phyloP scores from a whole-genome alignment of 2,888 invertebrate species.

The Gerosis bhagava region DNA sequence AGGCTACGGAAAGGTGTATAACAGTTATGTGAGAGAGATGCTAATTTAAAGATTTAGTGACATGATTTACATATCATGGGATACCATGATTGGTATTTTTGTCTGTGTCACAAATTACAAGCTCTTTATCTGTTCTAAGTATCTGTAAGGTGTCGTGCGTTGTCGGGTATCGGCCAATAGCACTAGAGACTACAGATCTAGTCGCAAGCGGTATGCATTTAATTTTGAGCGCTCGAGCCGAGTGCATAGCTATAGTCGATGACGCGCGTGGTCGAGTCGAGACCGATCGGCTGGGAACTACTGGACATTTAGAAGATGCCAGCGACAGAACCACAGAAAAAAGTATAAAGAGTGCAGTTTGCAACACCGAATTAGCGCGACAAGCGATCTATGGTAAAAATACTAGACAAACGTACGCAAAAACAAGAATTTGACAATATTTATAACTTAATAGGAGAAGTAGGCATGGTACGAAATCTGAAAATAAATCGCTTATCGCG shows the following conservation, averaged over 20 bases:
- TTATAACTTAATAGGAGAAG: no score
- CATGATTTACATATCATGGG: slow-evolving; percentile 65
- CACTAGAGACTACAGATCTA: slow-evolving; percentile 80
- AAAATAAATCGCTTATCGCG: slow-evolving; percentile 55
- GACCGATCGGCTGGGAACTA: slow-evolving; percentile 69
- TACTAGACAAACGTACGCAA: no score
- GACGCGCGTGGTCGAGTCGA: slow-evolving; percentile 72
- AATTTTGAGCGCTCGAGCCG: slow-evolving; percentile 77
- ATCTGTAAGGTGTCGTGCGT: slow-evolving; percentile 78
- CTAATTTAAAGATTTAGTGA: slow-evolving; percentile 69
- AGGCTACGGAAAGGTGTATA: slow-evolving; percentile 82
- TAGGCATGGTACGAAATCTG: no score
- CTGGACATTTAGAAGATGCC: slow-evolving; percentile 73
- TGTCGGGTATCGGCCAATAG: slow-evolving; percentile 79
- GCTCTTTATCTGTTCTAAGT: slow-evolving; percentile 77
- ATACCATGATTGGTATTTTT: slow-evolving; percentile 59
- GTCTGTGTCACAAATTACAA: slow-evolving; percentile 82
- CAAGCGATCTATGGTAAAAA: slow-evolving; percentile 58
- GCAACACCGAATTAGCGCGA: slow-evolving; percentile 76
- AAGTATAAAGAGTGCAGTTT: slow-evolving; percentile 82
- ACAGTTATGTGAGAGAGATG: slow-evolving; percentile 78
- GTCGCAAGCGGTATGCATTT: slow-evolving; percentile 80
- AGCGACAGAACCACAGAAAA: slow-evolving; percentile 79
- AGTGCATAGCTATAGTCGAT: slow-evolving; percentile 76
- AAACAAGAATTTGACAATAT: not conserved